These are phyloP conservation scores for Pseudoatta argentina DNA, from an alignment of 1,140 invertebrate species.

Conservation along the genomic window DNA sequence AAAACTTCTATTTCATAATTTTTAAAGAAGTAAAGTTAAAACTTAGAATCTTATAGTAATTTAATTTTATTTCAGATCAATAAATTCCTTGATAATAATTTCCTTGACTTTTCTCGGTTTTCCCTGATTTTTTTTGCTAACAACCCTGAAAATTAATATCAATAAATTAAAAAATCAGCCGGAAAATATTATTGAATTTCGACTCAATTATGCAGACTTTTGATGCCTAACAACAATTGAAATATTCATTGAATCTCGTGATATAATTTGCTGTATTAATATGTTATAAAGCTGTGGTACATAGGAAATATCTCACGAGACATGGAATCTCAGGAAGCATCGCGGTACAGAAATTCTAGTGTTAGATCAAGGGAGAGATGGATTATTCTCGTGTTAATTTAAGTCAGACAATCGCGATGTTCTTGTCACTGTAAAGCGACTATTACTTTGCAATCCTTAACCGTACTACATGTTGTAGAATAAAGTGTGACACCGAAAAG, in stretches of 20 bases:
- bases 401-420: conserved; percentile 36
- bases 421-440: conserved; percentile 42
- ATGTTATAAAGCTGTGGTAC: background rate
- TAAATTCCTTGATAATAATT: no score
- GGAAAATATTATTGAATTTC: background rate
- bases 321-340: background rate
- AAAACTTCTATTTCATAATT: no score
- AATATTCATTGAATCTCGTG: background rate
- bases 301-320: background rate
- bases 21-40: no score
- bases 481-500: conserved; percentile 21
- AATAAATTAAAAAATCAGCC: background rate
- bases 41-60: no score
- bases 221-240: background rate
- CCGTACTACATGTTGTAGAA: background rate
- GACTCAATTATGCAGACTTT: background rate
- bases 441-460: conserved; percentile 47
- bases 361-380: conserved; percentile 15
- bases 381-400: conserved; percentile 52
- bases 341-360: conserved; percentile 20
- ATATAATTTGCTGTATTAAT: conserved; percentile 31
- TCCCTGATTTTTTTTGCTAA: no score
- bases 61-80: no score
- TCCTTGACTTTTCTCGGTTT: no score
- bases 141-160: background rate